phyloP scores from a whole-genome alignment of 2,113 vertebrate species.

The Glaucomys volans region DNA sequence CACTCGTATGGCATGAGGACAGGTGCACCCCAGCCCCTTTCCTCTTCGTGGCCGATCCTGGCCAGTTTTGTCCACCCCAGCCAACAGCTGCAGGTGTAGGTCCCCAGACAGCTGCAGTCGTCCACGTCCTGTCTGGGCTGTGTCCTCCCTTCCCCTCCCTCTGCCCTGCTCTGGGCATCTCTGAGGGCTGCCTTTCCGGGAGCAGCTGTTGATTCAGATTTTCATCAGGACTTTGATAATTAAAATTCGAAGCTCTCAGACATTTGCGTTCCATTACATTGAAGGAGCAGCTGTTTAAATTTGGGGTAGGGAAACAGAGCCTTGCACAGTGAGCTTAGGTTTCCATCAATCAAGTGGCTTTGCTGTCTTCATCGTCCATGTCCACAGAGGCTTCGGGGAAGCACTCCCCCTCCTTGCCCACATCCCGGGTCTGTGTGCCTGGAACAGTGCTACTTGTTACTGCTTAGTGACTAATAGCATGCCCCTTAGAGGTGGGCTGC shows the following conservation, averaged over 20 bases:
- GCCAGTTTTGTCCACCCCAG: not conserved
- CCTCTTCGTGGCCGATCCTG: not conserved
- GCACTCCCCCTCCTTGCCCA: not conserved
- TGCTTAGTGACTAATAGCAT: not conserved
- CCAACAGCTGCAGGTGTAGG: slow-evolving; percentile 72
- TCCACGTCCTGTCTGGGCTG: slow-evolving; percentile 41
- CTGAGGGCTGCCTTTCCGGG: slow-evolving; percentile 70
- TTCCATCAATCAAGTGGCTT: slow-evolving; percentile 59
- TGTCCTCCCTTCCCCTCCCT: slow-evolving; percentile 62
- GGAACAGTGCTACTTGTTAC: not conserved
- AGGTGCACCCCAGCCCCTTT: not conserved
- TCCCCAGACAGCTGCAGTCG: slow-evolving; percentile 70
- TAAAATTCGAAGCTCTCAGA: slow-evolving; percentile 78
- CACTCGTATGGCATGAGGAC: not conserved
- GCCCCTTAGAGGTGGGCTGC: not conserved
- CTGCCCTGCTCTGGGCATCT: slow-evolving; percentile 67
- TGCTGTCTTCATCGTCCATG: not conserved
- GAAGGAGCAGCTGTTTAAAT: slow-evolving; percentile 69
- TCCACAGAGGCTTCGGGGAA: not conserved
- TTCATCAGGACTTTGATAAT: slow-evolving; percentile 82
- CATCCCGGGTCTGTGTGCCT: not conserved
- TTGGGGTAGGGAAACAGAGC: slow-evolving; percentile 55
- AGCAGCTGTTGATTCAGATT: slow-evolving; percentile 85
- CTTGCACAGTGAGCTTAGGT: slow-evolving; percentile 8
- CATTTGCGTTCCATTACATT: slow-evolving; percentile 75